These are phyloP conservation scores for Calidris pygmaea DNA, from an alignment of 2,113 vertebrate species.

Conservation along the genomic window DNA sequence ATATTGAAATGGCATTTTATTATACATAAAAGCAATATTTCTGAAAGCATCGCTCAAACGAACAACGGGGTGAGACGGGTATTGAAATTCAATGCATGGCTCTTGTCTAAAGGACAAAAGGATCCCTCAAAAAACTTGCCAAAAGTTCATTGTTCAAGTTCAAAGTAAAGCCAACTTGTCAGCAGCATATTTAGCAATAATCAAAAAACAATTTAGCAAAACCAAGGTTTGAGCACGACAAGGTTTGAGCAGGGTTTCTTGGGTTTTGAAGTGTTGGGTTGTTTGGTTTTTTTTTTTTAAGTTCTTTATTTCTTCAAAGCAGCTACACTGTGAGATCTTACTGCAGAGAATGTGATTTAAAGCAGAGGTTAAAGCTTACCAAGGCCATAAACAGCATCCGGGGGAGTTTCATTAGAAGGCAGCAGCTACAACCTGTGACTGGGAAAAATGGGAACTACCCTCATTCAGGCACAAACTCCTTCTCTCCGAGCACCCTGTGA, in stretches of 20 bases:
- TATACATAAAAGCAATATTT: not conserved
- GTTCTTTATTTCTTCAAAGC: not conserved
- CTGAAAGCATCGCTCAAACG: not conserved
- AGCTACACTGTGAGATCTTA: not conserved
- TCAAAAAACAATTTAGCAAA: not conserved
- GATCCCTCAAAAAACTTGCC: not conserved
- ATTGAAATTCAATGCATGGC: not conserved
- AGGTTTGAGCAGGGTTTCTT: not conserved
- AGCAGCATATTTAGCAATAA: not conserved
- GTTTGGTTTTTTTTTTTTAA: not conserved
- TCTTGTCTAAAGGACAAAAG: not conserved
- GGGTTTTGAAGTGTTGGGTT: not conserved
- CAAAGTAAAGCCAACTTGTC: not conserved
- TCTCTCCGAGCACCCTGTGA: fast-evolving
- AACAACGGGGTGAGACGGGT: not conserved
- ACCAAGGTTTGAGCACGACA: not conserved
- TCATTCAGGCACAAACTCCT: not conserved
- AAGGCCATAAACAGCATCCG: not conserved
- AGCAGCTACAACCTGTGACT: not conserved
- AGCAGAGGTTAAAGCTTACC: not conserved
- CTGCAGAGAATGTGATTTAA: not conserved
- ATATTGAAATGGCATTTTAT: not conserved
- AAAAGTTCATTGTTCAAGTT: not conserved
- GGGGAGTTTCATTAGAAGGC: not conserved
- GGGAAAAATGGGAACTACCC: not conserved